These are phyloP conservation scores for Melanocharis versteri DNA, from an alignment of 2,113 vertebrate genomes.

Conservation along the genomic window DNA sequence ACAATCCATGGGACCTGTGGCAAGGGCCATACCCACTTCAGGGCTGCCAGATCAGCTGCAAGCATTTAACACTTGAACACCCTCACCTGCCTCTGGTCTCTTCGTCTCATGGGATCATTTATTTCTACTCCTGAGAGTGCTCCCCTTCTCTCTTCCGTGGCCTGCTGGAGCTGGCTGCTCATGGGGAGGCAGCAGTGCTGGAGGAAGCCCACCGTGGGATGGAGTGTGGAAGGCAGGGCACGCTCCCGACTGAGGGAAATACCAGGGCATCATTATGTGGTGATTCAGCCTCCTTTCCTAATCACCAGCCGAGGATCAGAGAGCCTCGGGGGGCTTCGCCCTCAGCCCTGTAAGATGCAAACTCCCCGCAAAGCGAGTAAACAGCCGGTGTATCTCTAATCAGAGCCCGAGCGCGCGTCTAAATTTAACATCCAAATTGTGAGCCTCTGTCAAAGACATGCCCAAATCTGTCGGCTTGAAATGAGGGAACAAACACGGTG, in stretches of 20 bases:
- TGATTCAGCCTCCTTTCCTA: slow-evolving; percentile 48
- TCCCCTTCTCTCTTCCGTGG: too few relatives aligned
- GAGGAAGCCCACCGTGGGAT: background rate
- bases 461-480: slow-evolving; percentile 36
- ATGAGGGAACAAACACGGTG: background rate
- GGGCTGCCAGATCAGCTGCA: background rate
- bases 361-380: background rate
- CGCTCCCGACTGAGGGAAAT: background rate
- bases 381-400: slow-evolving; percentile 18
- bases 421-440: slow-evolving; percentile 64
- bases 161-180: background rate
- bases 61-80: background rate
- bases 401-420: background rate
- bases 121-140: background rate
- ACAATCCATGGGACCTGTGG: accelerated
- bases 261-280: slow-evolving; percentile 43
- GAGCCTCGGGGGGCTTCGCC: slow-evolving; percentile 35
- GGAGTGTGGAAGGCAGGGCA: background rate
- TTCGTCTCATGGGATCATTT: background rate
- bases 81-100: background rate
- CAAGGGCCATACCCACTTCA: background rate
- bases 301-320: background rate
- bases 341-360: slow-evolving; percentile 42
- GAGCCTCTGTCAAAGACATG: slow-evolving; percentile 28
- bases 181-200: background rate